Evolutionary conservation across 2,888 invertebrate species (phyloP).

Genomic region (Xestia xanthographa): DNA sequence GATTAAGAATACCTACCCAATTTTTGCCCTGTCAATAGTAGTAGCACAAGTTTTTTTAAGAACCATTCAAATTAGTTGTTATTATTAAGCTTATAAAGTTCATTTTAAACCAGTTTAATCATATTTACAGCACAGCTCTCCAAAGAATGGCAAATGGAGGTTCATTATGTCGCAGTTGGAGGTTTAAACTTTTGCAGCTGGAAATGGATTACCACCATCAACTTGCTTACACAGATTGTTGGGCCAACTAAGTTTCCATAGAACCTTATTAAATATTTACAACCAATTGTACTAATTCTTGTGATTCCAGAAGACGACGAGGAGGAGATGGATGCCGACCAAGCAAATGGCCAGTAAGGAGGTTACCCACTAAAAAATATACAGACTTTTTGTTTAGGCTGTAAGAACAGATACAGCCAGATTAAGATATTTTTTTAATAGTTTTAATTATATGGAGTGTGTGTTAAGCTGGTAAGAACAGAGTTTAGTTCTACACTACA

Average conservation of each 20-base stretch:
- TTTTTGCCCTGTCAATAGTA: not conserved
- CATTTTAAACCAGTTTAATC: not conserved
- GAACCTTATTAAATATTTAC: conserved; percentile 11
- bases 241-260: not conserved
- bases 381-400: conserved; percentile 64
- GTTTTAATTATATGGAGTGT: conserved; percentile 44
- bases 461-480: conserved; percentile 81
- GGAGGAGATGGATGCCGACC: conserved; percentile 88
- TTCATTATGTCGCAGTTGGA: not conserved
- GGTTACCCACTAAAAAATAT: conserved; percentile 69
- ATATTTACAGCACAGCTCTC: conserved; percentile 29
- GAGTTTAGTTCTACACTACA: conserved; percentile 65
- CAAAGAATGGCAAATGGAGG: not conserved
- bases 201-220: conserved; percentile 8
- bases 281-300: conserved; percentile 53
- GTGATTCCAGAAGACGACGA: conserved; percentile 87
- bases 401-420: conserved; percentile 76
- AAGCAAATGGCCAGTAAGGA: conserved; percentile 81
- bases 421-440: conserved; percentile 36
- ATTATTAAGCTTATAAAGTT: not conserved
- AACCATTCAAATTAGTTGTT: not conserved
- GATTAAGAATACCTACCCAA: not conserved
- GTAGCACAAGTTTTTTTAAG: not conserved
- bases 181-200: not conserved
- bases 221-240: not conserved